Base-by-base conservation (phyloP, 2,888 invertebrate genomes). In the Drosophila picticornis region DNA sequence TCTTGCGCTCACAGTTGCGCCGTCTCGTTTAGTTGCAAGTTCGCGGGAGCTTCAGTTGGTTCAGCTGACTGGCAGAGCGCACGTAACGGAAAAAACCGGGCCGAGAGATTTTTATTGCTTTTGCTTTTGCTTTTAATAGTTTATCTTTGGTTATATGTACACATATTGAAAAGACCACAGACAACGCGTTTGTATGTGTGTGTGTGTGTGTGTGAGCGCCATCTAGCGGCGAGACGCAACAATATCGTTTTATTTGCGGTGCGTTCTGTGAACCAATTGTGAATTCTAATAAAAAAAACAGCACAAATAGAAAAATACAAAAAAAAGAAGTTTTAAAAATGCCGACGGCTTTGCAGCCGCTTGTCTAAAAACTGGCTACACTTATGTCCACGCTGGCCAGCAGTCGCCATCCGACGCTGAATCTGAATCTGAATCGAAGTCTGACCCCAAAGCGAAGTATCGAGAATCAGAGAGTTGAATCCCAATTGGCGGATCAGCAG, bases 301-400 rank as follows among this genome's bases (percentile, higher is more conserved):
- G 6, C 4, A 6, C 19, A 55, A 29, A 65, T 22, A 19, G 16
- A 22, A 16, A 36, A 25, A 16, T 16, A 46, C 16, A 46, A 11
- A 22, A 36, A 40, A n/a, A 40, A 46, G 22, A 46, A 46, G 46
- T 46, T 16, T 25, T 13, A 10, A 62, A 78, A 79, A 81, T 79
- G 79, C 79, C 79, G 79, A 70, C 79, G 79, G 79, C 79, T 66
- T 66, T 63, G 57, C 77, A 64, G 52, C 29, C 29, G 32, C 50
- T 59, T 75, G 55, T 55, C 13, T 52, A 51, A 31, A 61, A 56
- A 68, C 64, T 75, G 74, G 63, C 60, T 62, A 74, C 72, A 73
- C 81, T 79, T 75, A 91, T 91, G 90, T 91, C 91, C 84, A 89
- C 91, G 65, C 82, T 89, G 80, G 90, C 91, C 70, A 87, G 83